Evolutionary conservation across 1,140 invertebrate genomes (phyloP).

Genomic region (Pemphigus obesinymphae): DNA sequence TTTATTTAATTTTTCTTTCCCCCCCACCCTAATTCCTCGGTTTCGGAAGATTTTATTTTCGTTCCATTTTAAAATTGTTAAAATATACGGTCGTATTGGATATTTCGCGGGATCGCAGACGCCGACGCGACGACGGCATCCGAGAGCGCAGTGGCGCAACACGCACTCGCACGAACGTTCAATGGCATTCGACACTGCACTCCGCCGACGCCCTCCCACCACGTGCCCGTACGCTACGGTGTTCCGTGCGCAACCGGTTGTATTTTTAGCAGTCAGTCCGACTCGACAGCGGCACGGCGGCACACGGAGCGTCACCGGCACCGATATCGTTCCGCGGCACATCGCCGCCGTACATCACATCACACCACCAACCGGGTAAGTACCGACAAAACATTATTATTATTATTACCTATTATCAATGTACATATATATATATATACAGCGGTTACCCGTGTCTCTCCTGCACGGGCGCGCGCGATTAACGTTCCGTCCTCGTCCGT

Average conservation of each 20-base stretch:
- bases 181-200: not conserved
- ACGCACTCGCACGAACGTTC: not conserved
- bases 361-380: not conserved
- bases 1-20: no score
- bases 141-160: not conserved
- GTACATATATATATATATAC: no score
- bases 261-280: slow-evolving; percentile 23
- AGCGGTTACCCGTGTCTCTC: no score
- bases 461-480: no score
- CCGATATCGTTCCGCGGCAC: not conserved
- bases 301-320: not conserved
- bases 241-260: not conserved
- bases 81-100: not conserved
- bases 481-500: no score
- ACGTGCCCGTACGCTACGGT: not conserved
- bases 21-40: no score
- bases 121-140: not conserved
- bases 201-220: not conserved
- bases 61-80: no score
- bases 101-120: not conserved
- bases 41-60: no score
- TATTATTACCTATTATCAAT: no score
- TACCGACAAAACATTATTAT: no score
- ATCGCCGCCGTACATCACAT: not conserved
- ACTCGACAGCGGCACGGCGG: not conserved